A percentile compares a stretch with the other conserved stretches of the same genome.
These are phyloP conservation scores for Pseudoatta argentina DNA, from an alignment of 1,140 invertebrate genomes.

Conservation along the genomic window DNA sequence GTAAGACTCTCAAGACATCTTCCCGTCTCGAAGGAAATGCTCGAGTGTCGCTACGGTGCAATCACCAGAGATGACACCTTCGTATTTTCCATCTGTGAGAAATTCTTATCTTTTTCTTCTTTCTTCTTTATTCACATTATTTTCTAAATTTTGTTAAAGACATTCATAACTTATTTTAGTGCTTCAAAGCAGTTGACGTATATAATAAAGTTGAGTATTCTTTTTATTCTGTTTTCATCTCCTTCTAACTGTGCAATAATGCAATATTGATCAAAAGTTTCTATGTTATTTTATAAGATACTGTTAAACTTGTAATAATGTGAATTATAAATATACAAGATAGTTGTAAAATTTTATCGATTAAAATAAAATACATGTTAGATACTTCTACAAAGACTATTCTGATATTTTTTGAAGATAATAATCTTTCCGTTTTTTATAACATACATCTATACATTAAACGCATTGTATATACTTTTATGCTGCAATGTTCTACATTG, in stretches of 20 bases:
- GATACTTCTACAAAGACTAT: background rate
- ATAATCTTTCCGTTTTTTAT: background rate
- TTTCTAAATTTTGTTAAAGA: conserved; percentile 25
- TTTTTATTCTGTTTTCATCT: background rate
- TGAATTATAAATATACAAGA: background rate
- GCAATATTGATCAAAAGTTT: background rate
- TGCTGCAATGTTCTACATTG: background rate
- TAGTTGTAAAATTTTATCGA: background rate
- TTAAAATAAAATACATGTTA: background rate
- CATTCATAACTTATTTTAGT: conserved; percentile 28
- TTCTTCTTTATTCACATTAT: background rate
- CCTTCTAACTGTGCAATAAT: background rate
- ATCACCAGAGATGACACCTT: conserved; percentile 58
- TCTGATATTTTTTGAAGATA: background rate
- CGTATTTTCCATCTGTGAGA: conserved; percentile 30
- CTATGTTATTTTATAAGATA: background rate
- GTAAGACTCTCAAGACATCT: conserved; percentile 64
- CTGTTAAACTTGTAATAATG: background rate
- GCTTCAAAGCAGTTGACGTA: background rate
- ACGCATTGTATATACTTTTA: background rate
- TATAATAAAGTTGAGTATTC: background rate
- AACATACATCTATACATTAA: background rate
- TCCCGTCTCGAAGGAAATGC: conserved; percentile 65
- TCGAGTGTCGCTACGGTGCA: conserved; percentile 50
- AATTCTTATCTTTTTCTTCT: conserved; percentile 43